phyloP scores from a whole-genome alignment of 2,797 vertebrate species.

The Staurois parvus region DNA sequence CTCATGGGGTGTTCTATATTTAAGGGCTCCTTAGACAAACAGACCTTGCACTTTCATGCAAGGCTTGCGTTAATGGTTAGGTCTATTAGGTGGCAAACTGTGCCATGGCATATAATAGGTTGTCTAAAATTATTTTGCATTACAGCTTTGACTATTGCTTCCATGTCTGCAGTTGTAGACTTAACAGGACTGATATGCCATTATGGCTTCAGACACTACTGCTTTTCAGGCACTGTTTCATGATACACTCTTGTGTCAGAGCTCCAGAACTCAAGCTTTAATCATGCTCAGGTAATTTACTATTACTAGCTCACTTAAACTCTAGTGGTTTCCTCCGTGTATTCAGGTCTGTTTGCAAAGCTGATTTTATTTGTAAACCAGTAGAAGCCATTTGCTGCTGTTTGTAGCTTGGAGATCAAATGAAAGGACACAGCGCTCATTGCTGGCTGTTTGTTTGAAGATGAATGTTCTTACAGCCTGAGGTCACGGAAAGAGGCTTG shows the following conservation, averaged over 20 bases:
- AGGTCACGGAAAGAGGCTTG: constrained; percentile 2
- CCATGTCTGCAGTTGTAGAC: too few species aligned
- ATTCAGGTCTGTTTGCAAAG: constrained; percentile 10
- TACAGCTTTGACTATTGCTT: too few species aligned
- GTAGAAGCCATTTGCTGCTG: constrained; percentile 15
- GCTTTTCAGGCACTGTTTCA: background rate
- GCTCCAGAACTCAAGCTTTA: background rate
- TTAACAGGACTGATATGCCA: background rate
- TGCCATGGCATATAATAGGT: too few species aligned
- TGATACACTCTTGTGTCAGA: background rate
- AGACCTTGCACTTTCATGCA: too few species aligned
- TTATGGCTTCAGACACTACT: background rate
- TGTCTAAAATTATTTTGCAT: too few species aligned
- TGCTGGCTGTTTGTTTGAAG: constrained; percentile 36
- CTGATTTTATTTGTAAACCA: constrained; percentile 28
- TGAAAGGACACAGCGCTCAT: constrained; percentile 4
- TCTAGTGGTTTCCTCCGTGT: background rate
- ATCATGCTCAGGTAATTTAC: background rate
- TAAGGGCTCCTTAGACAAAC: too few species aligned
- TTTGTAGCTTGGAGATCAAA: constrained; percentile 6
- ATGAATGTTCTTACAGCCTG: constrained; percentile 19
- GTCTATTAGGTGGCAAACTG: too few species aligned
- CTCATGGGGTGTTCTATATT: too few species aligned
- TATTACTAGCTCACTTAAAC: background rate
- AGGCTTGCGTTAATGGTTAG: too few species aligned